Evolutionary conservation across 2,797 vertebrate genomes (phyloP).

Genomic region (Etheostoma perlongum): DNA sequence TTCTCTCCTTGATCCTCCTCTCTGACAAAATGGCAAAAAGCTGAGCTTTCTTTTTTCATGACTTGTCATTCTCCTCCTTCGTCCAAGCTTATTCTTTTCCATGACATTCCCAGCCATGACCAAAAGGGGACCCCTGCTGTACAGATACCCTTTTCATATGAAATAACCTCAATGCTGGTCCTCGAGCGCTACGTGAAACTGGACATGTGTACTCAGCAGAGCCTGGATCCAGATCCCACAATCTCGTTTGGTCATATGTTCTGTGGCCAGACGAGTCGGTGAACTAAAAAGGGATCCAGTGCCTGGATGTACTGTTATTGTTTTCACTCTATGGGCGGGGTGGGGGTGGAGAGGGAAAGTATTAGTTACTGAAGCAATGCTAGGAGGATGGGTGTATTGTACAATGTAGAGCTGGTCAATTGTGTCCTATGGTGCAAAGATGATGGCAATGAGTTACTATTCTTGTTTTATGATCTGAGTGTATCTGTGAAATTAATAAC

Average conservation of each 20-base stretch:
- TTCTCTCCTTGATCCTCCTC: conserved; percentile 54
- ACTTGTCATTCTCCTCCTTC: conserved; percentile 49
- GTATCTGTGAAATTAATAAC: conserved; percentile 89
- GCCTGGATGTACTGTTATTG: conserved; percentile 82
- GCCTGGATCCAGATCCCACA: conserved; percentile 69
- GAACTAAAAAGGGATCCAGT: conserved; percentile 74
- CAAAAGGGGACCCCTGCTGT: conserved; percentile 81
- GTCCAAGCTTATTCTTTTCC: conserved; percentile 58
- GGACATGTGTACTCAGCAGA: conserved; percentile 77
- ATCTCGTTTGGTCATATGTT: conserved; percentile 56
- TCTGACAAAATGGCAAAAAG: conserved; percentile 61
- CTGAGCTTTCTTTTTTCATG: conserved; percentile 62
- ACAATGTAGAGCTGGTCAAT: conserved; percentile 87
- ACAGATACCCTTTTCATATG: conserved; percentile 79
- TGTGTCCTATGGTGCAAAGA: conserved; percentile 85
- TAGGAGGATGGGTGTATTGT: conserved; percentile 85
- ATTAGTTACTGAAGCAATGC: conserved; percentile 85
- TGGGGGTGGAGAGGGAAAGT: conserved; percentile 51
- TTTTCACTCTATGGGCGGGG: conserved; percentile 76
- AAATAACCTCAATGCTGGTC: conserved; percentile 75
- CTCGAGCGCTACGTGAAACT: conserved; percentile 71
- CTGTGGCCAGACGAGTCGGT: conserved; percentile 65
- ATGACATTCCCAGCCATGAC: conserved; percentile 81
- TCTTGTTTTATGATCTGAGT: conserved; percentile 89
- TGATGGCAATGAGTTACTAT: conserved; percentile 82